phyloP scores from a whole-genome alignment of 2,113 vertebrate genomes.

The Piaya cayana region DNA sequence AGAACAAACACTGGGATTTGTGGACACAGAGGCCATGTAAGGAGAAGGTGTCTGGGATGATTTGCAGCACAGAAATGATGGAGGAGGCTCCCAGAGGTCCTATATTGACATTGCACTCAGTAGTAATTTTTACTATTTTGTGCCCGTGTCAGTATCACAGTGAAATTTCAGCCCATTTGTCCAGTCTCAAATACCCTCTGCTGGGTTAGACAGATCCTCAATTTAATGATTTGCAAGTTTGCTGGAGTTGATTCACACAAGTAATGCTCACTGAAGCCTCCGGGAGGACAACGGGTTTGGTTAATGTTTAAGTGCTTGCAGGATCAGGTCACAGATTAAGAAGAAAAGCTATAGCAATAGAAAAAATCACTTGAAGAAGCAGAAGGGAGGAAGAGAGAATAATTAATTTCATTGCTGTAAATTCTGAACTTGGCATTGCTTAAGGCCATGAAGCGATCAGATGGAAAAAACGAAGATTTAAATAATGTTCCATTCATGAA shows the following conservation, averaged over 20 bases:
- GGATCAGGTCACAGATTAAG: background rate
- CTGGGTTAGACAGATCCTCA: background rate
- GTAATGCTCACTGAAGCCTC: background rate
- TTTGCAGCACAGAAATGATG: background rate
- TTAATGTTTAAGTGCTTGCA: background rate
- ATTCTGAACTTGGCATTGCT: background rate
- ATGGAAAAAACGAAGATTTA: background rate
- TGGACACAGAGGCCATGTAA: background rate
- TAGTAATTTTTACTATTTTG: background rate
- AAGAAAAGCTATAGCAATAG: background rate
- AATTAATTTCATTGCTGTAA: background rate
- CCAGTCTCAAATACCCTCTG: background rate
- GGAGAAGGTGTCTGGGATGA: background rate
- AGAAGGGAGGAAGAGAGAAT: background rate
- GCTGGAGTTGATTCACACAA: background rate
- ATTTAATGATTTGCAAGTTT: accelerated
- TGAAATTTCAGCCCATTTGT: background rate
- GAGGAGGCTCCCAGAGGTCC: background rate
- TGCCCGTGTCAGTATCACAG: background rate
- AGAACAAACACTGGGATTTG: background rate
- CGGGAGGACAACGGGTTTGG: background rate
- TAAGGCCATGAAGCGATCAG: background rate
- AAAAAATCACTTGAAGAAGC: background rate
- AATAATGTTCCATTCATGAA: background rate
- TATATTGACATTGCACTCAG: background rate